Conservation (phyloP, 2,113 vertebrate species). For the Eclectus roratus region DNA sequence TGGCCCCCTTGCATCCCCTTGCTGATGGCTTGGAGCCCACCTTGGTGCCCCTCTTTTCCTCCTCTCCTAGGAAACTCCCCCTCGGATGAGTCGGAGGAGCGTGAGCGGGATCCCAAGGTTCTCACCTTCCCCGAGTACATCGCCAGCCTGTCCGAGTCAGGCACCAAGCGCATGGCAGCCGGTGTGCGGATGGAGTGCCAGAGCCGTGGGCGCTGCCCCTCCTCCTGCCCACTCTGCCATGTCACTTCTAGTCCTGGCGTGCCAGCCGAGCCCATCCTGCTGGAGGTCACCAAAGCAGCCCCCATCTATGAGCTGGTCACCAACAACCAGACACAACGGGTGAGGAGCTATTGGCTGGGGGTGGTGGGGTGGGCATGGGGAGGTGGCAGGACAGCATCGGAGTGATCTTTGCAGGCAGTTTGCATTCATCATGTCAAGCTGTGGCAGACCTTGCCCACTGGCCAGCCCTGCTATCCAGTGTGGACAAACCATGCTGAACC, state of each 20-base stretch:
- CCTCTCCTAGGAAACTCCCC: conserved; percentile 88
- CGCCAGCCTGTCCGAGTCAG: conserved; percentile 90
- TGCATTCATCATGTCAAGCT: neutral
- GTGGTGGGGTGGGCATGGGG: neutral
- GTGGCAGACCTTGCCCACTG: fast-evolving
- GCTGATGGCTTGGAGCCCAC: fast-evolving
- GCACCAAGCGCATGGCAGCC: conserved; percentile 88
- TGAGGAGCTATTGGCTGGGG: conserved; percentile 40
- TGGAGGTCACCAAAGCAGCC: conserved; percentile 92
- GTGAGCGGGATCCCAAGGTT: conserved; percentile 89
- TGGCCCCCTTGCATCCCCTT: neutral
- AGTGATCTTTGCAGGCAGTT: neutral
- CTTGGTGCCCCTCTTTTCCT: neutral
- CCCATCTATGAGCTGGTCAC: conserved; percentile 94
- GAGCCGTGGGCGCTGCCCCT: conserved; percentile 91
- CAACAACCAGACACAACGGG: conserved; percentile 94
- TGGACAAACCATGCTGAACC: neutral
- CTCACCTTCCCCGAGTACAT: conserved; percentile 95
- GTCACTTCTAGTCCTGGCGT: conserved; percentile 74
- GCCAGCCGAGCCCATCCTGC: conserved; percentile 86
- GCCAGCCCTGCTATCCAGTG: neutral
- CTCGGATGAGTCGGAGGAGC: conserved; percentile 94
- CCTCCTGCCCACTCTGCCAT: conserved; percentile 92
- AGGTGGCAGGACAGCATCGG: fast-evolving
- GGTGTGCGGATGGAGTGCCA: conserved; percentile 94